Conservation (phyloP, 2,797 vertebrate species). For the Orientallactaga sibirica region DNA sequence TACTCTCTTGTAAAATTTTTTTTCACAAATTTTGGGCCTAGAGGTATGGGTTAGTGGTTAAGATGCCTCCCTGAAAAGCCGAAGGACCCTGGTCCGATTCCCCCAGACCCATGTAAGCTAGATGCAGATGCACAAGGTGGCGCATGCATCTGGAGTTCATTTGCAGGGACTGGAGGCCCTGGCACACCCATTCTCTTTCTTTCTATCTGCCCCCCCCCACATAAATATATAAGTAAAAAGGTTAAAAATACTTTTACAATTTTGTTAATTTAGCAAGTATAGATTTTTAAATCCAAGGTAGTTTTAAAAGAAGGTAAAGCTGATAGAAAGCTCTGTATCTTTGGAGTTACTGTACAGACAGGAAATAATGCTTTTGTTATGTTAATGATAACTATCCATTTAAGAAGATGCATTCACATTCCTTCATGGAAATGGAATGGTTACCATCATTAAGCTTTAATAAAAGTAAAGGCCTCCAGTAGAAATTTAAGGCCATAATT, state of each 20-base stretch:
- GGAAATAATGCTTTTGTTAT: not conserved
- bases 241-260: not conserved
- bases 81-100: too few relatives aligned
- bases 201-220: too few relatives aligned
- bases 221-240: too few relatives aligned
- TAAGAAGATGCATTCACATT: not conserved
- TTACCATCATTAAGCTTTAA: conserved; percentile 10
- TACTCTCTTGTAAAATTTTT: too few relatives aligned
- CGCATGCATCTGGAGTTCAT: too few relatives aligned
- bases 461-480: not conserved
- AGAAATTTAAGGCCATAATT: conserved; percentile 25
- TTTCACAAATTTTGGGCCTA: not conserved
- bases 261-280: conserved; percentile 39
- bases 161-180: too few relatives aligned
- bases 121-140: too few relatives aligned
- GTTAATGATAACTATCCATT: conserved; percentile 19
- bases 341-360: not conserved
- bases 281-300: not conserved
- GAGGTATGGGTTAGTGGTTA: too few relatives aligned
- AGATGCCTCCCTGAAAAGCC: too few relatives aligned
- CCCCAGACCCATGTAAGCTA: too few relatives aligned
- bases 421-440: conserved; percentile 48
- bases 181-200: too few relatives aligned
- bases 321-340: not conserved
- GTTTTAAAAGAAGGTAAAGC: conserved; percentile 48